Percentiles rank a stretch among this genome's conserved stretches.
Evolutionary conservation across 2,888 invertebrate species (phyloP).

Genomic region (Linnaemya vulpina): DNA sequence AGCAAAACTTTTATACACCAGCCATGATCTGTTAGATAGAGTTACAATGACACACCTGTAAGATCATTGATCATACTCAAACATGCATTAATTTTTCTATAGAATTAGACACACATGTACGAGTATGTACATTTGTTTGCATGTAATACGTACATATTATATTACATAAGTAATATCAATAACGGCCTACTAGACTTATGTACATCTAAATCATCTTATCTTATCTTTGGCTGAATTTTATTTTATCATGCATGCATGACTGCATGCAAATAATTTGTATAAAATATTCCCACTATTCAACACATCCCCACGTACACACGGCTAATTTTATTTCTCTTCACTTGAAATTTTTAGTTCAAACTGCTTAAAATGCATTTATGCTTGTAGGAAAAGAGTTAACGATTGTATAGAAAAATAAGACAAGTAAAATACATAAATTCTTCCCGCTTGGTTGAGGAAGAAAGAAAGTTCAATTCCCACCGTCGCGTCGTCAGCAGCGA

Average conservation of each 20-base stretch:
- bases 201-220: conserved; percentile 30
- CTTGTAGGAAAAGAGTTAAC: conserved; percentile 10
- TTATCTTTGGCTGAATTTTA: conserved; percentile 24
- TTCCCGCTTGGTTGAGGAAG: conserved; percentile 60
- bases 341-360: conserved; percentile 49
- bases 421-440: conserved; percentile 44
- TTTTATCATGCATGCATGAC: conserved; percentile 66
- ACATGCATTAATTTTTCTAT: background rate
- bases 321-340: conserved; percentile 52
- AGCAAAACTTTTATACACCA: conserved; percentile 2
- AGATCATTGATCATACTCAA: conserved; percentile 56
- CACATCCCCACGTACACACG: background rate
- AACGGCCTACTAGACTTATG: background rate
- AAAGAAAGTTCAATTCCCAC: conserved; percentile 71
- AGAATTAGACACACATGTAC: conserved; percentile 1
- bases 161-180: conserved; percentile 53
- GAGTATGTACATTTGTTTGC: background rate
- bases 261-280: conserved; percentile 55
- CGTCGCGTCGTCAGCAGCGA: conserved; percentile 24
- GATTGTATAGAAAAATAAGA: background rate
- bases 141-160: conserved; percentile 13
- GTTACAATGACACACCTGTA: conserved; percentile 50
- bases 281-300: conserved; percentile 65
- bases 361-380: conserved; percentile 48
- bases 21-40: conserved; percentile 51